Conservation (phyloP, 2,113 vertebrate species). For the Phrynosoma blainvillii region DNA sequence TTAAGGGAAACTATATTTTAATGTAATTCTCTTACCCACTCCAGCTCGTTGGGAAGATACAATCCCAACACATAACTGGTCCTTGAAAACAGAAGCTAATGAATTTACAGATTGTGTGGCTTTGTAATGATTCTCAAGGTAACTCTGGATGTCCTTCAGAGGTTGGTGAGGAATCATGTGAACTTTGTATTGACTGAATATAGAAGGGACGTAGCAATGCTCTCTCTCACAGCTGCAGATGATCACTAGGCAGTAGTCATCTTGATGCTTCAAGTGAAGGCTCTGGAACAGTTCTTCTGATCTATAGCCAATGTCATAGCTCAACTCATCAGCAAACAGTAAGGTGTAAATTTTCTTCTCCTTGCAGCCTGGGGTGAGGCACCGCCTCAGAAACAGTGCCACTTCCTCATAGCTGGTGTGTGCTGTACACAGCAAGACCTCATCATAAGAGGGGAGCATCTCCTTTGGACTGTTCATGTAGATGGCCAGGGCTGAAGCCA, state of each 20-base stretch:
- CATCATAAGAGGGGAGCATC: slow-evolving; percentile 86
- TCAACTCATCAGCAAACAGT: slow-evolving; percentile 86
- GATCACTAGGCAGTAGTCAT: slow-evolving; percentile 83
- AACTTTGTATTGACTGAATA: slow-evolving; percentile 88
- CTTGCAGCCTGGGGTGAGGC: slow-evolving; percentile 74
- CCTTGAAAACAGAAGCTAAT: slow-evolving; percentile 84
- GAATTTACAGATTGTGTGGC: slow-evolving; percentile 66
- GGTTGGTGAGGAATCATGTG: slow-evolving; percentile 83
- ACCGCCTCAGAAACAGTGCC: slow-evolving; percentile 88
- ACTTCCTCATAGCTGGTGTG: slow-evolving; percentile 86
- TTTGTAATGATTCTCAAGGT: slow-evolving; percentile 84
- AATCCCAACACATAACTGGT: slow-evolving; percentile 83
- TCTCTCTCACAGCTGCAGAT: slow-evolving; percentile 88
- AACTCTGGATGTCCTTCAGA: slow-evolving; percentile 73
- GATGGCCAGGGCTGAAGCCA: slow-evolving; percentile 85
- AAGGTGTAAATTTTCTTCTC: slow-evolving; percentile 86
- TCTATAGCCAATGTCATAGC: slow-evolving; percentile 87
- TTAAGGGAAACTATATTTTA: rapidly evolving
- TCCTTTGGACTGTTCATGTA: slow-evolving; percentile 85
- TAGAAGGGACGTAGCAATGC: slow-evolving; percentile 89
- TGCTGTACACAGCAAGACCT: slow-evolving; percentile 90
- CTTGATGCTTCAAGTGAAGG: slow-evolving; percentile 73
- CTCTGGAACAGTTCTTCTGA: slow-evolving; percentile 85
- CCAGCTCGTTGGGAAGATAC: slow-evolving; percentile 90
- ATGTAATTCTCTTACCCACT: slow-evolving; percentile 79